Evolutionary conservation across 1,140 invertebrate genomes (phyloP).

Genomic region (Helicoverpa zea): DNA sequence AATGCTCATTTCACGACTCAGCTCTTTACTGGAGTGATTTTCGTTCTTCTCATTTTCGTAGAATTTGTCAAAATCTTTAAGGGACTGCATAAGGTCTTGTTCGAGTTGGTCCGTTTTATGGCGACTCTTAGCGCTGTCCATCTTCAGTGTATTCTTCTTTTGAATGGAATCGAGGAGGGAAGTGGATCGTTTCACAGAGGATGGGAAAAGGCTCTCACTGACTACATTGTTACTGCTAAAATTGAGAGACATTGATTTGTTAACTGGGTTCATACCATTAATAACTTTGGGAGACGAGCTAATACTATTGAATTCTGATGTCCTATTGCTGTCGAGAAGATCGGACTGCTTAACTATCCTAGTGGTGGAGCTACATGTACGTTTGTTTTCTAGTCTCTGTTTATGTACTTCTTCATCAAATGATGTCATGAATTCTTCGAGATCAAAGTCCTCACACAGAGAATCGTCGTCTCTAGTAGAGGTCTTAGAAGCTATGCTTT

Average conservation of each 20-base stretch:
- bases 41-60: constrained; percentile 79
- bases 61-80: constrained; percentile 85
- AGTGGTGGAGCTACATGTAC: constrained; percentile 81
- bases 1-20: constrained; percentile 45
- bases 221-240: constrained; percentile 85
- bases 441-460: constrained; percentile 84
- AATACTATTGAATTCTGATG: constrained; percentile 70
- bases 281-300: constrained; percentile 72
- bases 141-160: constrained; percentile 74
- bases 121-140: constrained; percentile 69
- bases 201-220: constrained; percentile 81
- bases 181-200: constrained; percentile 84
- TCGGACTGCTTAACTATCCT: constrained; percentile 79
- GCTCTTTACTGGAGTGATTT: constrained; percentile 68
- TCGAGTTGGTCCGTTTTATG: constrained; percentile 82
- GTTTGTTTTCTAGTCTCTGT: constrained; percentile 78
- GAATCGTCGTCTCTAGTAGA: constrained; percentile 84
- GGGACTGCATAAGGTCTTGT: constrained; percentile 85
- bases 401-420: constrained; percentile 84
- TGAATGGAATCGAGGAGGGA: constrained; percentile 84
- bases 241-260: constrained; percentile 86
- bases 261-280: constrained; percentile 82
- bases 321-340: constrained; percentile 67
- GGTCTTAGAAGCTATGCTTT: constrained; percentile 83
- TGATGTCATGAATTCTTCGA: constrained; percentile 85